Conservation (phyloP, 92 coral and sea anemone species). For the Umimayanthus kanabou region DNA sequence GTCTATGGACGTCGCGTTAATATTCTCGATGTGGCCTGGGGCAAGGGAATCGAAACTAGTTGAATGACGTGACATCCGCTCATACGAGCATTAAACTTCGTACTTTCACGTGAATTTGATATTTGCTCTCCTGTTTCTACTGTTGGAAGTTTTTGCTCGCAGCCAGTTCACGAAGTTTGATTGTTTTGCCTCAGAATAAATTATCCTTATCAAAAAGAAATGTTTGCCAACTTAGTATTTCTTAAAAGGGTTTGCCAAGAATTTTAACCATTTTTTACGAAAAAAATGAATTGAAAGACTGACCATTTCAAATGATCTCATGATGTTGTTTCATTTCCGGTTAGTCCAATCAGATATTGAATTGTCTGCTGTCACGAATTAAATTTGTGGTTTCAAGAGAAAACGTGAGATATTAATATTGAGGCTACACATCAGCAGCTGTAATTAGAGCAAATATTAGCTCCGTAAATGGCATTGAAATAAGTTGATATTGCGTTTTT, state of each 20-base stretch:
- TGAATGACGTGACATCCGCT: not conserved
- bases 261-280: too few relatives aligned
- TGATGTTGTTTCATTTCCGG: slow-evolving; percentile 16
- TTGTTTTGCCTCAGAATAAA: too few relatives aligned
- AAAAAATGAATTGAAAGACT: not conserved
- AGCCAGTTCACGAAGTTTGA: too few relatives aligned
- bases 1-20: not conserved
- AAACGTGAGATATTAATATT: not conserved
- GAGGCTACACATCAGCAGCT: not conserved
- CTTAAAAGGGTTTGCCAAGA: not conserved
- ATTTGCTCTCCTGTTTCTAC: not conserved
- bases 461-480: slow-evolving; percentile 3
- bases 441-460: not conserved
- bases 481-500: not conserved
- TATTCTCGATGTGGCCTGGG: not conserved
- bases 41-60: not conserved
- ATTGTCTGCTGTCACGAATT: not conserved
- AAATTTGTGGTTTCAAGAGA: not conserved
- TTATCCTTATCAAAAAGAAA: too few relatives aligned
- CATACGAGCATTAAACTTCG: not conserved
- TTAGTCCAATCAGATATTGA: not conserved
- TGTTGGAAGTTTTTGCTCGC: too few relatives aligned
- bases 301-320: slow-evolving; percentile 12
- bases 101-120: not conserved
- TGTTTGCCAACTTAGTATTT: too few relatives aligned